Evolutionary conservation across 2,888 invertebrate species (phyloP).

Genomic region (Hypena proboscidalis): DNA sequence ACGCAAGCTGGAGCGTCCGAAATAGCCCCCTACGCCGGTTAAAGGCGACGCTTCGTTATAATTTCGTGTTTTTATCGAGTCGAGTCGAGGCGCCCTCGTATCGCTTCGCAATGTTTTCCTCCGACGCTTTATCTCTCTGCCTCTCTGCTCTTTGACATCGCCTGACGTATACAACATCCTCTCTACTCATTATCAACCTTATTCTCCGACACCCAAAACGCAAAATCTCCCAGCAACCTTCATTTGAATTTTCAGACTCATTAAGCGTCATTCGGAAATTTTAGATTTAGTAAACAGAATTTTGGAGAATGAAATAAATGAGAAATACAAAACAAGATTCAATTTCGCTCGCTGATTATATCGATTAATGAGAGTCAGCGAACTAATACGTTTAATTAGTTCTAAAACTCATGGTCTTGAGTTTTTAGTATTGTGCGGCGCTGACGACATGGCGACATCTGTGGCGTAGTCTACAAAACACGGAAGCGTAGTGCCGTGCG

Average conservation of each 20-base stretch:
- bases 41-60: conserved; percentile 48
- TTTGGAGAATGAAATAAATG: conserved; percentile 60
- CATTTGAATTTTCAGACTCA: conserved; percentile 74
- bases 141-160: conserved; percentile 81
- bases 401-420: conserved; percentile 5
- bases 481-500: conserved; percentile 55
- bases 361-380: conserved; percentile 33
- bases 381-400: conserved; percentile 26
- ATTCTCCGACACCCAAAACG: conserved; percentile 48
- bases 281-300: conserved; percentile 73
- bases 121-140: conserved; percentile 72
- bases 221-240: conserved; percentile 44
- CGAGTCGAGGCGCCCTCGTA: conserved; percentile 39
- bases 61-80: conserved; percentile 57
- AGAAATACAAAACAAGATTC: conserved; percentile 50
- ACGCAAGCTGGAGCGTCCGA: conserved; percentile 47
- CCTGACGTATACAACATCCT: conserved; percentile 66
- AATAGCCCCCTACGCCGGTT: conserved; percentile 50
- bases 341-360: conserved; percentile 36
- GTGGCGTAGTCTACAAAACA: conserved; percentile 44
- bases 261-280: conserved; percentile 75
- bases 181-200: conserved; percentile 58
- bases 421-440: conserved; percentile 11
- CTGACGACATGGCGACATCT: conserved; percentile 37
- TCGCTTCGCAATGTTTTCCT: conserved; percentile 71